These are phyloP conservation scores for Halotydeus destructor DNA, from an alignment of 1,140 invertebrate genomes.

Conservation along the genomic window DNA sequence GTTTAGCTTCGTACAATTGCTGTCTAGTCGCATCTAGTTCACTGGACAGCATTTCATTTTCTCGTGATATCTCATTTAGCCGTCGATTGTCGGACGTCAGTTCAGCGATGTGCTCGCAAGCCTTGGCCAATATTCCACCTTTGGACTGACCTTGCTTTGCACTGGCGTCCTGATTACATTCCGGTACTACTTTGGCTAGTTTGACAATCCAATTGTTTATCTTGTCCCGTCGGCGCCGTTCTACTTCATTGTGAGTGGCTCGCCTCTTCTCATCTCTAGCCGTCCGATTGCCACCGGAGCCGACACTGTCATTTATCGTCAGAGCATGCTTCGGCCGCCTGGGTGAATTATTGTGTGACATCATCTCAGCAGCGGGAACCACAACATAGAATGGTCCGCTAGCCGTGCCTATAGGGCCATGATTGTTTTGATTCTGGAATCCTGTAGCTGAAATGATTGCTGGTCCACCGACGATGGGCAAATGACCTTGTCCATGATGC, in stretches of 20 bases:
- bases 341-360: too few relatives aligned
- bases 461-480: too few relatives aligned
- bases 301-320: too few relatives aligned
- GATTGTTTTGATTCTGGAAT: too few relatives aligned
- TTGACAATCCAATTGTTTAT: conserved; percentile 90
- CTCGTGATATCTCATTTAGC: conserved; percentile 35
- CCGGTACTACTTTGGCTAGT: conserved; percentile 50
- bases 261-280: conserved; percentile 2
- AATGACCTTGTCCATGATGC: too few relatives aligned
- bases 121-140: conserved; percentile 83
- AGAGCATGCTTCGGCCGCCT: too few relatives aligned
- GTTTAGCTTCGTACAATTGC: conserved; percentile 3
- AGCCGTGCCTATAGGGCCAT: too few relatives aligned
- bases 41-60: conserved; percentile 35
- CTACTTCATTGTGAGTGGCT: conserved; percentile 21
- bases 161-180: conserved; percentile 26
- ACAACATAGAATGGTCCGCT: too few relatives aligned
- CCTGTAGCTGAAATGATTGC: too few relatives aligned
- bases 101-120: conserved; percentile 82
- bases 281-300: not conserved
- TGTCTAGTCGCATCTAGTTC: conserved; percentile 6
- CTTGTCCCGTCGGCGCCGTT: conserved; percentile 42
- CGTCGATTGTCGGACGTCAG: conserved; percentile 51
- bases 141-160: conserved; percentile 45
- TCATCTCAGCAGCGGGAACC: too few relatives aligned